Evolutionary conservation across 37 sponge, comb jelly and placozoan genomes (phyloP).

Genomic region (Geodia barretti): DNA sequence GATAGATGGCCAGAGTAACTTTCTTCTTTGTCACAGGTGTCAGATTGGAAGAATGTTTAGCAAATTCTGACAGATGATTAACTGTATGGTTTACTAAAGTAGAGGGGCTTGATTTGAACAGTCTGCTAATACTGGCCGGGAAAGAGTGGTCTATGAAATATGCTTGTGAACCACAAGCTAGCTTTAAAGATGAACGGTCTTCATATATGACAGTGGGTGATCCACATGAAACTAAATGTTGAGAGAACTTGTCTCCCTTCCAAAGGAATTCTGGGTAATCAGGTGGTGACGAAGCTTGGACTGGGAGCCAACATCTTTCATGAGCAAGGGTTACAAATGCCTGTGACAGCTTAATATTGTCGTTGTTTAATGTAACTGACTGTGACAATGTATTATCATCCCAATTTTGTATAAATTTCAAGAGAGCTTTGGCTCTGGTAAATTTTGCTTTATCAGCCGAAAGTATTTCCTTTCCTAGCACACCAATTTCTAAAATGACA

Average conservation of each 20-base stretch:
- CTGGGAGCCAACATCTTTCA: conserved; percentile 45
- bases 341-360: background rate
- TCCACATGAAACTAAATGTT: conserved; percentile 25
- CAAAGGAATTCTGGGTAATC: conserved; percentile 46
- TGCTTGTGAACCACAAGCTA: conserved; percentile 49
- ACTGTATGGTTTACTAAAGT: background rate
- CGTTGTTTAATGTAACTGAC: background rate
- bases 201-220: background rate
- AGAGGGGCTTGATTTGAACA: background rate
- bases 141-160: conserved; percentile 6
- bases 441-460: background rate
- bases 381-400: background rate
- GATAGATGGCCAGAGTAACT: background rate
- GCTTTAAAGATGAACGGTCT: background rate
- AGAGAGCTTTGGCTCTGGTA: conserved; percentile 41
- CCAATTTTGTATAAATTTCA: conserved; percentile 2
- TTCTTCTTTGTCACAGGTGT: background rate
- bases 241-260: conserved; percentile 27
- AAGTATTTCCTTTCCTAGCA: background rate
- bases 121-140: background rate
- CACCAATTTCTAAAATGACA: conserved; percentile 26
- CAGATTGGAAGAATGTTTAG: background rate
- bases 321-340: background rate
- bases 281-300: conserved; percentile 8
- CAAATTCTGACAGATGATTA: background rate